Base-by-base conservation (phyloP, 2,797 vertebrate species). In the Acipenser ruthenus region DNA sequence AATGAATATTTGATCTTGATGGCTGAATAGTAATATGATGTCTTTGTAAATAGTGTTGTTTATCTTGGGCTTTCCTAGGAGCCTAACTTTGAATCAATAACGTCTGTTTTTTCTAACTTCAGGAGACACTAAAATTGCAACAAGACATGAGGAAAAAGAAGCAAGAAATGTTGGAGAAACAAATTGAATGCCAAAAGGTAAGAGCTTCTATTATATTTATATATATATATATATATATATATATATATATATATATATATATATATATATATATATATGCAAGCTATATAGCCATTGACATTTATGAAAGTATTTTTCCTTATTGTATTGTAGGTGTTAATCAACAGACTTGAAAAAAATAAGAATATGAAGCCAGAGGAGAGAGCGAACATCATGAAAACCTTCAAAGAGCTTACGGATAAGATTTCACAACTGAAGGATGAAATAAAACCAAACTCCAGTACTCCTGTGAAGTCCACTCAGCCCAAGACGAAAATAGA, bases 171-270 rank as follows among this genome's bases (percentile, higher is more conserved):
- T 79, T 99, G 65, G 90, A 97, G 83, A 93, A 92, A 53, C 95
- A 97, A 79, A 99, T 99, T 61, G 95, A 97, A 79, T 99, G 92
- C 81, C 97, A 99, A 78, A 99, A 99, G 90, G 97, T 98, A 81
- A 82, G 75, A 63, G 11, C 52, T 8, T 6, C 13, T 50, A 6
- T 52, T 48, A 7, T 10, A 11, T 62, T 62, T 50, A 12, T 64
- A 18, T 47, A 18, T 37, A 69, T 4, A 23, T 23, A 18, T 13
- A 6, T 10, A 60, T 12, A n/a, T 50, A 62, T n/a, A 47, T 48
- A 47, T 49, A n/a, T n/a, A n/a, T n/a, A n/a, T n/a, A n/a, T n/a
- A n/a, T n/a, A n/a, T n/a, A n/a, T n/a, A n/a, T n/a, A n/a, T n/a
- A n/a, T n/a, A n/a, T n/a, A n/a, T n/a, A n/a, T n/a, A n/a, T n/a